phyloP scores from a whole-genome alignment of 2,888 invertebrate genomes.

The Drosophila monieri region DNA sequence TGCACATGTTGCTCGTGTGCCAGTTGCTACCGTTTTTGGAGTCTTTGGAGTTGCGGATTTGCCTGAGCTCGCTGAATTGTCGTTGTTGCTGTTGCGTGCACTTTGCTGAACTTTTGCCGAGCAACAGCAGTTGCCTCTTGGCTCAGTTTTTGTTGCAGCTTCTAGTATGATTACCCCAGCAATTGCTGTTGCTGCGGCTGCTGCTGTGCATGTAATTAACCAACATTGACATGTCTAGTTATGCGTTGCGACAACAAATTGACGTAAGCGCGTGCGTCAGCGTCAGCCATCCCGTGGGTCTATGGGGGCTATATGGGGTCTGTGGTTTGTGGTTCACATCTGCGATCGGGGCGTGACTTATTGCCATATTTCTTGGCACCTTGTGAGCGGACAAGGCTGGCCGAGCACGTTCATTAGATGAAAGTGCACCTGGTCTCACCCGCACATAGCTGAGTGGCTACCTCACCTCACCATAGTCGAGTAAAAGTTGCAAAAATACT shows the following conservation, averaged over 20 bases:
- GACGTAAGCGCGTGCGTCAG: conserved; percentile 76
- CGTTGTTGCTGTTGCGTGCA: conserved; percentile 46
- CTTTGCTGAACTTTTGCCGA: conserved; percentile 63
- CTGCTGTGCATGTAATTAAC: conserved; percentile 70
- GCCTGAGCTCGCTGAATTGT: conserved; percentile 32
- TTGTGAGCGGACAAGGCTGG: conserved; percentile 55
- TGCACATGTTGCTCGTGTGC: conserved; percentile 57
- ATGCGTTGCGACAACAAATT: conserved; percentile 73
- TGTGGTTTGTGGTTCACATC: conserved; percentile 27
- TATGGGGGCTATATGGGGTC: background rate
- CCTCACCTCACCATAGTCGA: background rate
- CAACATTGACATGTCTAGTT: conserved; percentile 77
- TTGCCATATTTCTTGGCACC: conserved; percentile 60
- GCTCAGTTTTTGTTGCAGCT: conserved; percentile 29
- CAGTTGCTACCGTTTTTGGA: conserved; percentile 50
- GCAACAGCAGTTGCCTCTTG: conserved; percentile 22
- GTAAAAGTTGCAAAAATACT: no score
- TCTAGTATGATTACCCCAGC: conserved; percentile 13
- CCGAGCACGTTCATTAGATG: conserved; percentile 44
- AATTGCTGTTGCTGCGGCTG: conserved; percentile 36
- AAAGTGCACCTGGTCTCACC: conserved; percentile 46
- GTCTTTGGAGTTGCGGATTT: conserved; percentile 26
- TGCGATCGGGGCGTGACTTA: conserved; percentile 73
- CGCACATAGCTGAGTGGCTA: conserved; percentile 13
- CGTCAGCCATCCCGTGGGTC: conserved; percentile 15